Evolutionary conservation across 2,113 vertebrate genomes (phyloP), one percentile per base, ranked within the genome.

Genomic region (Podilymbus podiceps): DNA sequence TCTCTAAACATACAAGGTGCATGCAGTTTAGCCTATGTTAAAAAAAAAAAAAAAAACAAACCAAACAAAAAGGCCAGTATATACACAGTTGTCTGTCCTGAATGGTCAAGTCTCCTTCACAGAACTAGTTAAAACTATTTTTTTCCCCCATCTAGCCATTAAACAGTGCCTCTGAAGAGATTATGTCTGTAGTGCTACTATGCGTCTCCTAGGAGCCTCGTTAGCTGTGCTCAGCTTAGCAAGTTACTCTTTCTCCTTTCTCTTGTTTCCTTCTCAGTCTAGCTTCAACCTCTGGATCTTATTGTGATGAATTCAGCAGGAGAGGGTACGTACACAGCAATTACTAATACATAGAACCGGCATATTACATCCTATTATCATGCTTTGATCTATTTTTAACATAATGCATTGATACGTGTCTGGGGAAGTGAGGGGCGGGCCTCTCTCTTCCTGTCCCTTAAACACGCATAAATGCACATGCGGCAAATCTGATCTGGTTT

Each of bases 371-470:
- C 38, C 55, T 74, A 33, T 58, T 49, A 30, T 33, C 35, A 24
- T 20, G 15, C 15, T 49, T 24, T 58, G n/a, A 35, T 53, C 80
- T 75, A 16, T 25, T 72, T 55, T 88, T 89, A 82, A 62, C 27
- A 15, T 30, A 44, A 30, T 6, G 20, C 38, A 35, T 49, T 47
- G 73, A 50, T 31, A 18, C 0, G 0, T 47, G 28, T 38, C 56
- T 31, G 42, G 31, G 47, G 31, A 62, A 81, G 30, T 2, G 8
- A 24, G 8, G 7, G 27, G 4, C 3, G 0, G 2, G 11, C 8
- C 16, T 77, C 40, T 69, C 28, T 71, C 49, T 66, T 59, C 35
- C 55, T 5, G 38, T 60, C 46, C 58, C 21, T 15, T 5, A 15
- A 3, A n/a, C 31, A 35, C 16, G 35, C 8, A 55, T 10, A 71